Conservation (phyloP, 2,888 invertebrate genomes). For the Cheilosia variabilis region DNA sequence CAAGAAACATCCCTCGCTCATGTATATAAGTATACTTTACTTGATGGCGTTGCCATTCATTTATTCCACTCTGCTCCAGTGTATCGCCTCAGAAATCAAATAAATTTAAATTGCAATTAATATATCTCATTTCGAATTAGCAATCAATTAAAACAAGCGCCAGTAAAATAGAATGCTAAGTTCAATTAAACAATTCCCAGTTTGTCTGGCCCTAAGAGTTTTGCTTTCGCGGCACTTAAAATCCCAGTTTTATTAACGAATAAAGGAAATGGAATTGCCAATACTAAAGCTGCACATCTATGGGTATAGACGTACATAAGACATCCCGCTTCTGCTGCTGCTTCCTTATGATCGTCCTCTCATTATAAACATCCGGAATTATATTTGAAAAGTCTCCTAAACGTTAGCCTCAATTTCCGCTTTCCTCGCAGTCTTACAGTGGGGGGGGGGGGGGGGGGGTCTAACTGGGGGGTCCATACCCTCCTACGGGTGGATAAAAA, state of each 20-base stretch:
- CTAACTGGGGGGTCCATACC: neutral
- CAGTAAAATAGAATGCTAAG: constrained; percentile 42
- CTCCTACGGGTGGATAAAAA: neutral
- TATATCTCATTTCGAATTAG: constrained; percentile 57
- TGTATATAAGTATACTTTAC: too few species aligned
- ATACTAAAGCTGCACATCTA: constrained; percentile 39
- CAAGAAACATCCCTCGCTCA: neutral
- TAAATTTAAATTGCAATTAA: constrained; percentile 38
- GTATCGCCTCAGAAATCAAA: constrained; percentile 32
- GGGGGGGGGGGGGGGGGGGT: neutral
- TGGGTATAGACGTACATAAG: neutral
- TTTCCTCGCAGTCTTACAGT: constrained; percentile 14
- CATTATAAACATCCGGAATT: constrained; percentile 74
- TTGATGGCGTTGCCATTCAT: neutral
- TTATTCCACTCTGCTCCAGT: neutral
- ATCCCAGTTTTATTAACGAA: constrained; percentile 62
- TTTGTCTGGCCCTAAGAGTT: constrained; percentile 29
- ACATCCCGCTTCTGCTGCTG: constrained; percentile 27
- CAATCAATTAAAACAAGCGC: constrained; percentile 67
- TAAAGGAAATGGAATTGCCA: constrained; percentile 59
- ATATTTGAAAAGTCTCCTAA: constrained; percentile 71
- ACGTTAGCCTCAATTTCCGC: constrained; percentile 73
- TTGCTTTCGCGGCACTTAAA: constrained; percentile 52
- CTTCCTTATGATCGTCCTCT: constrained; percentile 59
- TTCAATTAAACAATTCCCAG: constrained; percentile 61